Evolutionary conservation across 2,113 vertebrate genomes (phyloP).

Genomic region (Pungitius pungitius): DNA sequence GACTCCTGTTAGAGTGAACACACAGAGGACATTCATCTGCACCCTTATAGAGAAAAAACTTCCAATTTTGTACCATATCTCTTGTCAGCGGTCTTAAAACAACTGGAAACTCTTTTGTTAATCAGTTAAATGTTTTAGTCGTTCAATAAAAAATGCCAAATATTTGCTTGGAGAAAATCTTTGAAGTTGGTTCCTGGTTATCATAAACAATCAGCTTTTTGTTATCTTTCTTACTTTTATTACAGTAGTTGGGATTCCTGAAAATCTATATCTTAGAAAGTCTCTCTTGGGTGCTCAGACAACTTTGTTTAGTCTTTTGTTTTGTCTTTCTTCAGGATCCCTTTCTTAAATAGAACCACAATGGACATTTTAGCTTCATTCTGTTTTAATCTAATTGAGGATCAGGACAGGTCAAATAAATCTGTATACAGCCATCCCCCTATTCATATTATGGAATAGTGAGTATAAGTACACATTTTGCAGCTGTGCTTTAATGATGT

Average conservation of each 20-base stretch:
- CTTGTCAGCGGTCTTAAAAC: background rate
- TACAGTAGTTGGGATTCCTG: background rate
- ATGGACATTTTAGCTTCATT: background rate
- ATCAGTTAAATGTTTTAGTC: background rate
- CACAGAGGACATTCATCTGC: background rate
- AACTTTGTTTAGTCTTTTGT: background rate
- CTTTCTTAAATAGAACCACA: background rate
- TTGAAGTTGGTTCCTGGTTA: background rate
- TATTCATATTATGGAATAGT: background rate
- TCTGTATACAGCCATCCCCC: background rate
- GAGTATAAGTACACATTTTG: background rate
- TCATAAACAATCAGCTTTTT: background rate
- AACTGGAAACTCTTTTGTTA: background rate
- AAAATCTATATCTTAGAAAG: background rate
- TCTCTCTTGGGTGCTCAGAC: background rate
- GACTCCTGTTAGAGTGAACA: constrained; percentile 36
- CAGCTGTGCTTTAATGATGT: background rate
- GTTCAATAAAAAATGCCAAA: background rate
- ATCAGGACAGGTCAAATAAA: background rate
- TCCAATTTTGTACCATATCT: background rate
- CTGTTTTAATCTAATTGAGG: background rate
- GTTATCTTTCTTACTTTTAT: background rate
- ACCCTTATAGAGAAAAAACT: background rate
- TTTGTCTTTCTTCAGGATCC: background rate
- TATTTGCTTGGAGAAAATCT: background rate